Evolutionary conservation across 2,113 vertebrate genomes (phyloP).

Genomic region (Rhinolophus ferrumequinum): DNA sequence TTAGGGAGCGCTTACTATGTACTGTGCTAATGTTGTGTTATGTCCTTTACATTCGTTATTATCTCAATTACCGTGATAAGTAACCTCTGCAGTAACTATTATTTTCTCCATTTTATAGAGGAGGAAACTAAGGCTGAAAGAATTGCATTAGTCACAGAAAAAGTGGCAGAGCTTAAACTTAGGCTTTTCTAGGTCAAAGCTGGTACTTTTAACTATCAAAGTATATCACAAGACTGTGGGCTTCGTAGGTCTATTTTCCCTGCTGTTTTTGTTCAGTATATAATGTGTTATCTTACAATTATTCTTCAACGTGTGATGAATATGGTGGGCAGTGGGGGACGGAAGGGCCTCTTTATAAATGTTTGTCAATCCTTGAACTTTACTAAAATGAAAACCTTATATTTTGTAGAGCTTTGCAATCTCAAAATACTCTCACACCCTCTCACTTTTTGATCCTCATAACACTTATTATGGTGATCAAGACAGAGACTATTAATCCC

Average conservation of each 20-base stretch:
- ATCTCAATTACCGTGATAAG: background rate
- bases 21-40: background rate
- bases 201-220: slow-evolving; percentile 12
- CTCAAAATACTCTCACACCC: background rate
- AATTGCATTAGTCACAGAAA: background rate
- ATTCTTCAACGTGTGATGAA: background rate
- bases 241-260: background rate
- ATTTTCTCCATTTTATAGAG: slow-evolving; percentile 34
- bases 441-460: background rate
- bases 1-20: background rate
- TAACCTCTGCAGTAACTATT: background rate
- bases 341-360: background rate
- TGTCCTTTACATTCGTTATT: background rate
- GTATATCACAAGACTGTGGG: background rate
- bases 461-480: background rate
- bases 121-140: background rate
- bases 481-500: background rate
- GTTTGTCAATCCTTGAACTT: background rate
- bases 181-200: background rate
- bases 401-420: background rate
- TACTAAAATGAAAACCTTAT: background rate
- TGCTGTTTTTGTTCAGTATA: background rate
- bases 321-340: no score
- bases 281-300: background rate
- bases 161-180: slow-evolving; percentile 6